Evolutionary conservation across 1,140 invertebrate genomes (phyloP).

Genomic region (Daktulosphaira vitifoliae): DNA sequence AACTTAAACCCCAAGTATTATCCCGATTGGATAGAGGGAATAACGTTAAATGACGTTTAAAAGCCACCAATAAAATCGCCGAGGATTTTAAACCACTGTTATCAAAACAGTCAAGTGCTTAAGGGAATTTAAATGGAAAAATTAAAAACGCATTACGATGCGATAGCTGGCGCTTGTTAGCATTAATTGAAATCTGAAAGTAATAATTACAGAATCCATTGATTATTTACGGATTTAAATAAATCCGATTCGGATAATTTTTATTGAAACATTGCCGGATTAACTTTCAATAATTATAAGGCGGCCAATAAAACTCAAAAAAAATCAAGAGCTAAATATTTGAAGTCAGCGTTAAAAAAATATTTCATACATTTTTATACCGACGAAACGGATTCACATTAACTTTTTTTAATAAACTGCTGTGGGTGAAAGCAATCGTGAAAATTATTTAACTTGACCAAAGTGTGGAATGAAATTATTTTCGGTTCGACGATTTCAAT

Average conservation of each 20-base stretch:
- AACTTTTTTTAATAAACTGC: no score
- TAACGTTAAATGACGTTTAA: conserved; percentile 20
- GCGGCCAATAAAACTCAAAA: no score
- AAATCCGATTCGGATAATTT: no score
- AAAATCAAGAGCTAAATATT: no score
- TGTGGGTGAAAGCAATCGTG: conserved; percentile 22
- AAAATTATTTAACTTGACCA: conserved; percentile 30
- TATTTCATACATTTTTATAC: no score
- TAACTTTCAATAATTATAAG: no score
- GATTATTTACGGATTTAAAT: background rate
- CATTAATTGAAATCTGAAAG: no score
- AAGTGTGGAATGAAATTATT: conserved; percentile 15
- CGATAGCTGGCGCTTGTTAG: no score
- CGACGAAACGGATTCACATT: no score
- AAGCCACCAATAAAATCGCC: conserved; percentile 12
- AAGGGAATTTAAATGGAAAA: conserved; percentile 32
- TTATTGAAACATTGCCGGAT: no score
- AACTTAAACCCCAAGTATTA: conserved; percentile 8
- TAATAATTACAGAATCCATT: no score
- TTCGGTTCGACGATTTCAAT: conserved; percentile 32
- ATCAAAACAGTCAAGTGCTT: conserved; percentile 27
- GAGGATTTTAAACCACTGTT: conserved; percentile 27
- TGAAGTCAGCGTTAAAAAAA: no score
- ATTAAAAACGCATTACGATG: conserved; percentile 20
- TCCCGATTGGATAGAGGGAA: background rate